A percentile compares a stretch with the other conserved stretches of the same genome.
Conservation (phyloP, 2,888 invertebrate species). For the Pachymerium ferrugineum region DNA sequence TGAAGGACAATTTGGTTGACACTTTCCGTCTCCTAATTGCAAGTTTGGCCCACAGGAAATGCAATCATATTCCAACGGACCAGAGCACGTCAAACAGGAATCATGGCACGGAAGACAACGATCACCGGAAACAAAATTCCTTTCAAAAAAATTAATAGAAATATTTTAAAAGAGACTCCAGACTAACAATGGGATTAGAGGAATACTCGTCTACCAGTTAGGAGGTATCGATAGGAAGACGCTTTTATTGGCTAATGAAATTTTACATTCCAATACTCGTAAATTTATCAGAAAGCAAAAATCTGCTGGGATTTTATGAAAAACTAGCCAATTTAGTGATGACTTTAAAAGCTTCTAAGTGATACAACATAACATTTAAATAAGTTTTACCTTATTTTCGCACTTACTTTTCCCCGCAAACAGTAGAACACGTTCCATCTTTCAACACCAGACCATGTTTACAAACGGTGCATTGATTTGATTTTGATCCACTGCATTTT, state of each 20-base stretch:
- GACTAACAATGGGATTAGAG: too few relatives aligned
- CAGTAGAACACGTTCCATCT: conserved; percentile 1
- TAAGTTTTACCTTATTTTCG: neutral
- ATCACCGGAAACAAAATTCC: neutral
- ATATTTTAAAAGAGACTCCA: too few relatives aligned
- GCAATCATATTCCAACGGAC: conserved; percentile 42
- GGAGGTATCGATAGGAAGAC: too few relatives aligned
- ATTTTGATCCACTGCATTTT: conserved; percentile 20
- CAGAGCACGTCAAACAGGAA: conserved; percentile 63
- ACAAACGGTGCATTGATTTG: conserved; percentile 6
- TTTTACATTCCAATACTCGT: too few relatives aligned
- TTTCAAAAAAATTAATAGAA: neutral
- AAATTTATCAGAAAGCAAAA: too few relatives aligned
- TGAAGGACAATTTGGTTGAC: conserved; percentile 37
- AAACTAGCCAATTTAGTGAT: too few relatives aligned
- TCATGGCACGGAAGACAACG: conserved; percentile 62
- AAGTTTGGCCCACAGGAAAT: conserved; percentile 49
- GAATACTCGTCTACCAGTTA: too few relatives aligned
- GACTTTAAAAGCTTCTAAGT: too few relatives aligned
- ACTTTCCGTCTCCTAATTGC: conserved; percentile 48
- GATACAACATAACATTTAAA: neutral
- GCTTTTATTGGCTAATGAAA: too few relatives aligned
- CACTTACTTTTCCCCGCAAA: conserved; percentile 16
- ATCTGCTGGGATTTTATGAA: too few relatives aligned
- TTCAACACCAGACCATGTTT: conserved; percentile 2